Percentiles rank a stretch among this genome's conserved stretches.
phyloP scores from a whole-genome alignment of 2,797 vertebrate genomes.

The Hozukius guyotensis region DNA sequence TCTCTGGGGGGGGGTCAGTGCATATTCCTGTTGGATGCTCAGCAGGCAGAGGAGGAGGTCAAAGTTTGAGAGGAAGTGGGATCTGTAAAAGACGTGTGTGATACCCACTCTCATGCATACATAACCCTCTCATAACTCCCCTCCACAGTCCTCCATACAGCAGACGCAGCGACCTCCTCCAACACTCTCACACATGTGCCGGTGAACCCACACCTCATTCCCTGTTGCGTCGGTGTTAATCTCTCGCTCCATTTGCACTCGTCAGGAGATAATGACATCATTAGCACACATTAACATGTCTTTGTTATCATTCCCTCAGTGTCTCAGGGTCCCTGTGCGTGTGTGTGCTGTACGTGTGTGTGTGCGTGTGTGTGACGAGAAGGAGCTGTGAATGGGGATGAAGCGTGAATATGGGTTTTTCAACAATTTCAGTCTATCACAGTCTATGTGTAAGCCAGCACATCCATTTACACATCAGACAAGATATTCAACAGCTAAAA shows the following conservation, averaged over 20 bases:
- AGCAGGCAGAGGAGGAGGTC: constrained; percentile 38
- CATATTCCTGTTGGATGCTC: constrained; percentile 62
- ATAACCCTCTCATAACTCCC: neutral
- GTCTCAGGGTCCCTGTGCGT: constrained; percentile 42
- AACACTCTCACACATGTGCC: constrained; percentile 15
- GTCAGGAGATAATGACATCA: constrained; percentile 75
- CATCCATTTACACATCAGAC: constrained; percentile 55
- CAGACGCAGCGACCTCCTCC: neutral
- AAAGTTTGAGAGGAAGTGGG: constrained; percentile 42
- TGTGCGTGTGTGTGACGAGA: neutral
- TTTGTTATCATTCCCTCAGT: constrained; percentile 67
- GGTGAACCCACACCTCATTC: constrained; percentile 59
- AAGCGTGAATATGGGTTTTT: constrained; percentile 51
- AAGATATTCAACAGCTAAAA: constrained; percentile 31
- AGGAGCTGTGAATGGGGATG: constrained; percentile 49
- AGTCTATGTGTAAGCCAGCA: constrained; percentile 43
- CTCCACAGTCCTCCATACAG: constrained; percentile 1
- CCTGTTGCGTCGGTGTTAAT: constrained; percentile 63
- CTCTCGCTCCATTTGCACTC: constrained; percentile 77
- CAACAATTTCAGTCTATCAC: constrained; percentile 25
- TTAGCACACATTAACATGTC: constrained; percentile 79
- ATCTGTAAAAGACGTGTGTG: neutral
- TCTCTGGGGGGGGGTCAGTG: constrained; percentile 8
- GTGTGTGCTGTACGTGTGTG: neutral
- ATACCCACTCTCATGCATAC: neutral